Evolutionary conservation across 2,113 vertebrate species (phyloP).

Genomic region (Gorsachius goisagi): DNA sequence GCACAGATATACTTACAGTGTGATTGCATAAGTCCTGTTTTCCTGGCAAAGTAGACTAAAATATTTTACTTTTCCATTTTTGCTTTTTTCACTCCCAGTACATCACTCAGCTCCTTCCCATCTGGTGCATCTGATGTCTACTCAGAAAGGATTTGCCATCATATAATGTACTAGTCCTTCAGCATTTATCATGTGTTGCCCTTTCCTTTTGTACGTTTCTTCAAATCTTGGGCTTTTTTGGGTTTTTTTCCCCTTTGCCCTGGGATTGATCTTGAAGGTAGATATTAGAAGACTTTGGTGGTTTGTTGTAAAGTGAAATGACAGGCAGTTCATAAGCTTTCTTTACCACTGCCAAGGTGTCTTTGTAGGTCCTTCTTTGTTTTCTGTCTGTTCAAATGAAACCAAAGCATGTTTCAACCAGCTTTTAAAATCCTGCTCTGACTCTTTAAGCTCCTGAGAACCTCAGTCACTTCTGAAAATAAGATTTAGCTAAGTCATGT

Average conservation of each 20-base stretch:
- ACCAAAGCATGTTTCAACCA: background rate
- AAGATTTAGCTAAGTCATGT: background rate
- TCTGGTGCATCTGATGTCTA: background rate
- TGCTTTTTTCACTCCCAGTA: background rate
- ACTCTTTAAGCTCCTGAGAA: background rate
- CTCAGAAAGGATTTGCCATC: background rate
- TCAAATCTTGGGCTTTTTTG: background rate
- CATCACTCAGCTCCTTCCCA: background rate
- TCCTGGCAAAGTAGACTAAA: background rate
- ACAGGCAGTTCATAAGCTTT: background rate
- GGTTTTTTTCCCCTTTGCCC: background rate
- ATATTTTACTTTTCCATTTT: background rate
- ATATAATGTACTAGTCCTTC: background rate
- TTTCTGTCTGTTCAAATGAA: background rate
- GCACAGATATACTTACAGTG: background rate
- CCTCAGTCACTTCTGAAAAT: background rate
- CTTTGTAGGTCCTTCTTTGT: background rate
- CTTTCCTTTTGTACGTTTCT: background rate
- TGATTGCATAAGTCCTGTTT: background rate
- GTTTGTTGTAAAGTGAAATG: background rate
- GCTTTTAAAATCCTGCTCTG: background rate
- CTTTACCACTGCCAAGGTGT: too few relatives aligned
- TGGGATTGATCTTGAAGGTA: background rate
- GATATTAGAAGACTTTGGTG: background rate
- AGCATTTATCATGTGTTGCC: background rate